phyloP scores from a whole-genome alignment of 2,113 vertebrate genomes.

The Ancistrus triradiatus region DNA sequence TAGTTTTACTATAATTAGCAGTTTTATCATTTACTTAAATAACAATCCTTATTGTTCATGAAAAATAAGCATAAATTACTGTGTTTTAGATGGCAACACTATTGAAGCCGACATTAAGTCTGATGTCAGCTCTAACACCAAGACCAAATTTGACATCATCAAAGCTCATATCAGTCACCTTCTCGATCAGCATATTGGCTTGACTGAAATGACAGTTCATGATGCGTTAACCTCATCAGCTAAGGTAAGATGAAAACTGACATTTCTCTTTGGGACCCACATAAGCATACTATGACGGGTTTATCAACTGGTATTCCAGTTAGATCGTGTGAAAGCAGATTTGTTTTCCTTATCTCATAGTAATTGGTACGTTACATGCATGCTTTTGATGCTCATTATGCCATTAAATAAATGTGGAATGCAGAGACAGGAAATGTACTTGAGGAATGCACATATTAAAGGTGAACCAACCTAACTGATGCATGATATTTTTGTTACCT shows the following conservation, averaged over 20 bases:
- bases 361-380: too few species aligned
- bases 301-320: too few species aligned
- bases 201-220: constrained; percentile 77
- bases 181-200: constrained; percentile 74
- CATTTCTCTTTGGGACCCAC: too few species aligned
- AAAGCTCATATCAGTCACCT: constrained; percentile 58
- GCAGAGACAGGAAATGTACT: not conserved
- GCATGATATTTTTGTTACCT: constrained; percentile 12
- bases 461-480: not conserved
- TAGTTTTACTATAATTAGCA: not conserved
- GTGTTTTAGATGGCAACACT: constrained; percentile 75
- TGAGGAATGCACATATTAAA: not conserved
- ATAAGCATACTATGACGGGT: too few species aligned
- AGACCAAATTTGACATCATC: constrained; percentile 56
- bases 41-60: not conserved
- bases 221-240: constrained; percentile 76
- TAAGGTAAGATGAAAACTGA: constrained; percentile 68
- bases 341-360: too few species aligned
- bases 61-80: not conserved
- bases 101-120: constrained; percentile 77
- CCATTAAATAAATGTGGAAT: too few species aligned
- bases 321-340: too few species aligned
- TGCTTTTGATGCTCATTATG: too few species aligned
- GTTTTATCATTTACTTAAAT: not conserved
- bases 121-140: constrained; percentile 66